A percentile compares a stretch with the other conserved stretches of the same genome.
phyloP scores from a whole-genome alignment of 35 echinoderm and acorn worm species.

The Strongylocentrotus purpuratus region DNA sequence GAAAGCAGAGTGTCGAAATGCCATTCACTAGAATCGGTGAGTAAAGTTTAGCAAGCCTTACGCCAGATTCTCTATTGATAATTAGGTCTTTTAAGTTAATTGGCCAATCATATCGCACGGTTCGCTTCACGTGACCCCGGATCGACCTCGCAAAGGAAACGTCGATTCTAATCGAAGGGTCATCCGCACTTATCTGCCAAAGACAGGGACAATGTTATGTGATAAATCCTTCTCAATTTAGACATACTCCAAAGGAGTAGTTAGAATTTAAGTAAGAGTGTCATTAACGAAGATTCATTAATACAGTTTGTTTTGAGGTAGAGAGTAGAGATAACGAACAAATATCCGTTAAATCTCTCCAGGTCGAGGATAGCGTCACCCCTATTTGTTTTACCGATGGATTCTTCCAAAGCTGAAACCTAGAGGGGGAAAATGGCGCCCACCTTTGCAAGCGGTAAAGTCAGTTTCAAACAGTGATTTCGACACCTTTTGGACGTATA shows the following conservation, averaged over 20 bases:
- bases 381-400: constrained; percentile 30
- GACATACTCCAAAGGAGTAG: not conserved
- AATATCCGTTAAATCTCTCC: not conserved
- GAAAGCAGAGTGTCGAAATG: not conserved
- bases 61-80: constrained; percentile 46
- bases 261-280: not conserved
- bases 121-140: constrained; percentile 43
- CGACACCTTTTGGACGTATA: constrained; percentile 13
- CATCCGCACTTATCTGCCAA: not conserved
- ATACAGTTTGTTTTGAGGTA: not conserved
- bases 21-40: not conserved
- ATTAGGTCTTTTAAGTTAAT: constrained; percentile 57
- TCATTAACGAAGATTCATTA: not conserved
- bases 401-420: constrained; percentile 24
- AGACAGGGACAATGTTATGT: not conserved
- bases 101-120: constrained; percentile 52
- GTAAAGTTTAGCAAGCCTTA: constrained; percentile 38
- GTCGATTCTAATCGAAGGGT: constrained; percentile 19
- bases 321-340: not conserved
- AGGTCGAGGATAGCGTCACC: not conserved
- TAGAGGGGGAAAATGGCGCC: constrained; percentile 53
- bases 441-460: constrained; percentile 13
- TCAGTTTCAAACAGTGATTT: constrained; percentile 32
- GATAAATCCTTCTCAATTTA: not conserved
- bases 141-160: constrained; percentile 39